Evolutionary conservation across 2,113 vertebrate species (phyloP).

Genomic region (Actenoides hombroni): DNA sequence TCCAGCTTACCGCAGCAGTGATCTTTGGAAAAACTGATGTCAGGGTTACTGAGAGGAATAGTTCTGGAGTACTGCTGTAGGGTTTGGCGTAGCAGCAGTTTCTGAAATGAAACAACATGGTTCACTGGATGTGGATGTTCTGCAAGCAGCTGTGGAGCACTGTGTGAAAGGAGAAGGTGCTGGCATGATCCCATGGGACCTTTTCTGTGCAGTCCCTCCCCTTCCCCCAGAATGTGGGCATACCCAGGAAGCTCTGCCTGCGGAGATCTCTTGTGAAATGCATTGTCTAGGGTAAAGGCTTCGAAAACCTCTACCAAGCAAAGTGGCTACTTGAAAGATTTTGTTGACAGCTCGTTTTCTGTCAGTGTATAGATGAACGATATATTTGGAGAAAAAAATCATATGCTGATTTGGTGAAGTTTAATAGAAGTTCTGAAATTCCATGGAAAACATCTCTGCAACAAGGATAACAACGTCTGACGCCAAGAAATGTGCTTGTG

Average conservation of each 20-base stretch:
- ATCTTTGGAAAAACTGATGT: conserved; percentile 22
- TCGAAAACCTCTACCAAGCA: not conserved
- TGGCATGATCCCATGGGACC: not conserved
- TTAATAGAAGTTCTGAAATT: not conserved
- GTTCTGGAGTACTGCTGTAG: not conserved
- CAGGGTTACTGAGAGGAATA: conserved; percentile 10
- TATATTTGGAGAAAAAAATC: not conserved
- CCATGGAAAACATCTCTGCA: not conserved
- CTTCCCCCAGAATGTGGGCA: not conserved
- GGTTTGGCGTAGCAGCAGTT: not conserved
- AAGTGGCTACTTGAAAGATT: not conserved
- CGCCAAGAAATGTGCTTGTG: not conserved
- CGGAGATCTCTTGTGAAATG: not conserved
- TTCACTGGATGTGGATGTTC: not conserved
- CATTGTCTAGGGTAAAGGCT: not conserved
- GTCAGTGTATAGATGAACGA: not conserved
- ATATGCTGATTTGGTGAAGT: not conserved
- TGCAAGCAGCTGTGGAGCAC: not conserved
- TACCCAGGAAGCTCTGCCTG: not conserved
- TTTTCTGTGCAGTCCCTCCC: not conserved
- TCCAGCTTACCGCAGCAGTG: not conserved
- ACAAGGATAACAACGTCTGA: not conserved
- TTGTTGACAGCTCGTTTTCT: not conserved
- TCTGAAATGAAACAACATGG: not conserved
- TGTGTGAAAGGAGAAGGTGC: not conserved